Conservation (phyloP, 2,888 invertebrate genomes). For the Drosophila picticornis region DNA sequence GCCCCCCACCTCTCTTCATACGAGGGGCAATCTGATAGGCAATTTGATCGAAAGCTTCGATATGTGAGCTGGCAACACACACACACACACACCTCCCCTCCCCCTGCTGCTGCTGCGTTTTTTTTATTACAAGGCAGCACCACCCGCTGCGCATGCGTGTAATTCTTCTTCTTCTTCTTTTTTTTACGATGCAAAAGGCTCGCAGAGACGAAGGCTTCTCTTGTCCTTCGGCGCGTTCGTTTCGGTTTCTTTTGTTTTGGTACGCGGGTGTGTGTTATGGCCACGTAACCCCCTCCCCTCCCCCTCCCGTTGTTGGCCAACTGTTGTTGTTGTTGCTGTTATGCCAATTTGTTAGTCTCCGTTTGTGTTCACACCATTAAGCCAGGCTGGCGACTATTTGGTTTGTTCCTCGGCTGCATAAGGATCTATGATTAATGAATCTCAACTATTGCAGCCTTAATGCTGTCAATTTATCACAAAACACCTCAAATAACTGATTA, state of each 20-base stretch:
- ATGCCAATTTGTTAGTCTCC: conserved; percentile 72
- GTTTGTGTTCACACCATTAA: conserved; percentile 80
- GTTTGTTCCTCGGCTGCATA: conserved; percentile 40
- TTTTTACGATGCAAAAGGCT: conserved; percentile 40
- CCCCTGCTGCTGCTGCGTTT: neutral
- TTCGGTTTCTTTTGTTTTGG: conserved; percentile 60
- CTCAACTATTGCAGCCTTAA: conserved; percentile 62
- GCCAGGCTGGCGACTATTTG: conserved; percentile 37
- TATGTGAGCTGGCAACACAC: conserved; percentile 56
- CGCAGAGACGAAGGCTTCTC: conserved; percentile 12
- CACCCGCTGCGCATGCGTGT: conserved; percentile 75
- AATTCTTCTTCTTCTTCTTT: conserved; percentile 63
- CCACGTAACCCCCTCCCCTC: neutral
- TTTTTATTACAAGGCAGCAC: conserved; percentile 67
- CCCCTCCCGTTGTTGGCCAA: neutral
- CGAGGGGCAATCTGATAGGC: conserved; percentile 76
- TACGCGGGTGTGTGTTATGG: conserved; percentile 60
- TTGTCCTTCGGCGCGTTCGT: conserved; percentile 61
- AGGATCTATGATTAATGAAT: conserved; percentile 77
- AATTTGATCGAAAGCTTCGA: conserved; percentile 84
- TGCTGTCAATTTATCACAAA: conserved; percentile 76
- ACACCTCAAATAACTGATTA: conserved; percentile 64
- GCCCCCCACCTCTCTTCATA: neutral
- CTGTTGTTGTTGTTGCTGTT: conserved; percentile 17
- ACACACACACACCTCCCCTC: neutral